A percentile compares a stretch with the other conserved stretches of the same genome.
These are phyloP conservation scores for Apis cerana DNA, from an alignment of 1,140 invertebrate species.

Conservation along the genomic window DNA sequence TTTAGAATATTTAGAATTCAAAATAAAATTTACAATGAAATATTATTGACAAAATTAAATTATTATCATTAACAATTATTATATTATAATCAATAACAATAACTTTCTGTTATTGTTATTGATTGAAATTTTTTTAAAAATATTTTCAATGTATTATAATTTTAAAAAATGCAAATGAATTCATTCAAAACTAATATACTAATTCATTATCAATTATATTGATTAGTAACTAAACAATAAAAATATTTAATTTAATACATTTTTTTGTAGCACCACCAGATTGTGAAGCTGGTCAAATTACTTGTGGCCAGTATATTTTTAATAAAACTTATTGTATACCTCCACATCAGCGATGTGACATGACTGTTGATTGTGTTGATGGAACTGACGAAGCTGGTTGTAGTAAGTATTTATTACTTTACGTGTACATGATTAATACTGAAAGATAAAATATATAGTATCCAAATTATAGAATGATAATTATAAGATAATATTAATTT, in stretches of 20 bases:
- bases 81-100: no score
- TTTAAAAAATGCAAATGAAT: not conserved
- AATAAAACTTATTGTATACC: constrained; percentile 97
- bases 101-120: constrained; percentile 35
- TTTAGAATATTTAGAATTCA: not conserved
- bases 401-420: constrained; percentile 87
- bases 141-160: not conserved
- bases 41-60: not conserved
- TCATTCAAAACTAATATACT: not conserved
- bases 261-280: constrained; percentile 90
- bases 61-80: not conserved
- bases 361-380: constrained; percentile 95
- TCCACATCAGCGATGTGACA: constrained; percentile 94
- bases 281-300: constrained; percentile 91
- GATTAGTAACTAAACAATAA: not conserved
- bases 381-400: constrained; percentile 96
- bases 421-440: not conserved
- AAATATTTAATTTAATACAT: not conserved
- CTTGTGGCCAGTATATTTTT: constrained; percentile 94
- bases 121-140: not conserved
- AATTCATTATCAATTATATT: not conserved
- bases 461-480: not conserved
- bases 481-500: not conserved
- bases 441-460: not conserved
- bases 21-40: not conserved